Conservation (phyloP, 2,797 vertebrate species). For the Anguilla megastoma region DNA sequence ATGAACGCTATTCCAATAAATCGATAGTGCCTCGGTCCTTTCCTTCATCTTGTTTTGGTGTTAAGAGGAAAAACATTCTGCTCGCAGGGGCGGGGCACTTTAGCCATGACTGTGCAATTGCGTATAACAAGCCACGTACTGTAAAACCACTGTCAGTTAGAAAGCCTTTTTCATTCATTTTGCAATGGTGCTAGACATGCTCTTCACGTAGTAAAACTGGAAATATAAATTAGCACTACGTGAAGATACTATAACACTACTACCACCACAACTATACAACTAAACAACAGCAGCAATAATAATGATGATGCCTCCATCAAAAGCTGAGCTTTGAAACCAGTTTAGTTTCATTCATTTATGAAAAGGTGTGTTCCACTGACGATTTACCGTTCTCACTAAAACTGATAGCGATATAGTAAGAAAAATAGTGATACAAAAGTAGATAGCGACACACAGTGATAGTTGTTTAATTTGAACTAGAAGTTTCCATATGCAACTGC, state of each 20-base stretch:
- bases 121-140: slow-evolving; percentile 16
- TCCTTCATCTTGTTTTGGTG: background rate
- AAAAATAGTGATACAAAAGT: too few relatives aligned
- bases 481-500: background rate
- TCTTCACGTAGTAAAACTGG: background rate
- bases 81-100: slow-evolving; percentile 11
- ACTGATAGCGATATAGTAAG: background rate
- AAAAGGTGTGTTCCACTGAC: background rate
- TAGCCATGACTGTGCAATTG: background rate
- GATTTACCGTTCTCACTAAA: background rate
- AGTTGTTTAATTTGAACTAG: background rate
- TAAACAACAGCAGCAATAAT: background rate
- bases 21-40: background rate
- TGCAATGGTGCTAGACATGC: background rate
- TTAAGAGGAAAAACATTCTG: background rate
- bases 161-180: background rate
- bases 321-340: background rate
- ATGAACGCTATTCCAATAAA: background rate
- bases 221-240: background rate
- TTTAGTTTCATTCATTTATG: background rate
- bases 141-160: background rate
- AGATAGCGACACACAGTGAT: background rate
- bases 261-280: background rate
- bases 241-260: too few relatives aligned
- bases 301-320: background rate